Base-by-base conservation (phyloP, 2,888 invertebrate species). In the Camptogramma bilineatum region DNA sequence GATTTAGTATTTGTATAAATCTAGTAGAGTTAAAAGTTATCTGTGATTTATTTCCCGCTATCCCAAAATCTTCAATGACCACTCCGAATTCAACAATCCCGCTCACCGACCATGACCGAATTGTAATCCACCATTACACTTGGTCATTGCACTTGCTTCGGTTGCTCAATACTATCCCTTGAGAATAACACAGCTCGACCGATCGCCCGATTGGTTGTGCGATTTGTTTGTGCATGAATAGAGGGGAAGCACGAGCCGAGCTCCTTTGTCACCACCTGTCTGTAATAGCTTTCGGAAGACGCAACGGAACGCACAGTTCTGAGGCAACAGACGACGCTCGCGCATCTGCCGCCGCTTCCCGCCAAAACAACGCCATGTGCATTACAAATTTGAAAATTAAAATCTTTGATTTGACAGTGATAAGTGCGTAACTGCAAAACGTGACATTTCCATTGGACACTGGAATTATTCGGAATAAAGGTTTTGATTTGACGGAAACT, bases 181-280 rank as follows among this genome's bases (percentile, higher is more conserved):
- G 57, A 61, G 59, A 66, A 52, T 53, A 39, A 53, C 51, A 52
- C 58, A 44, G 75, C 71, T 34, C 72, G 75, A 83, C 72, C 65
- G 69, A 76, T 83, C 80, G 73, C 78, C 80, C 76, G 80, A 64
- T 71, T 67, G 73, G 53, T 63, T 21, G 63, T 42, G 54, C 31
- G 60, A 66, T 62, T 61, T 50, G 59, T 62, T 62, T 52, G 56
- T 34, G 44, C 65, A 66, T 73, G 74, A 73, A 77, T 77, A 79
- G 80, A 87, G 86, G 90, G 91, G 88, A 88, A 89, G 86, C 85
- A 82, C 84, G 85, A 82, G 77, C 80, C 84, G 85, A 80, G 77
- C 80, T 87, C 85, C 83, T 86, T 85, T 87, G 89, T 89, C 90
- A 87, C 87, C 91, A 91, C 91, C 91, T 92, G 90, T 88, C 89